Evolutionary conservation across 2,888 invertebrate species (phyloP), one percentile per base, ranked within the genome.

Genomic region (Cerceris rybyensis): DNA sequence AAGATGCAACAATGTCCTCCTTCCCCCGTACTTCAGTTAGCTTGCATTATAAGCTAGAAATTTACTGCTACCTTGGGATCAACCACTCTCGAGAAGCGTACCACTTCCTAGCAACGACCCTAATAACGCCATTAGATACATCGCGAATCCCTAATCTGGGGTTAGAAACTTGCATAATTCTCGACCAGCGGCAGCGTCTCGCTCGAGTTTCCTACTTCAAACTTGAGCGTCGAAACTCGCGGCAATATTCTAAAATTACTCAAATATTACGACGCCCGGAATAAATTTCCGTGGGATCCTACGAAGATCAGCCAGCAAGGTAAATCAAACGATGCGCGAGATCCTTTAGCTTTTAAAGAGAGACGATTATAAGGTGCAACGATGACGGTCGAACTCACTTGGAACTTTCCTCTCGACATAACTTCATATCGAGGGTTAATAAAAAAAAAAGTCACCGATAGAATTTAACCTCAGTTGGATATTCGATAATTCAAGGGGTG

Each of bases 111-210:
- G 81, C 75, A 86, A 86, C 86, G 89, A 88, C 88, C 87, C 87
- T 91, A 91, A 91, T 91, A 91, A 90, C 88, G 85, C 87, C 88
- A 90, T 91, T 90, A 90, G 88, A 91, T 89, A 87, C 88, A 89
- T 90, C 88, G 85, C 86, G 82, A 87, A 88, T 87, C 86, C 84
- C 89, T 90, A 90, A 91, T 90, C 90, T 89, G 81, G 80, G 82
- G 81, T 77, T 86, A 75, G 83, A 86, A 86, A 86, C 86, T 86
- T 78, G 86, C 86, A 84, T 83, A 86, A 85, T 82, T 83, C 84
- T 82, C 85, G 78, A 79, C 80, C 73, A 73, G 75, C 75, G 78
- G 73, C 83, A 73, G 75, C 75, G 78, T 73, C 83, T 72, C 69
- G 74, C 78, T 75, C 61, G 75, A 85, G 83, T 85, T 82, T 65